A percentile compares a stretch with the other conserved stretches of the same genome.
Evolutionary conservation across 2,113 vertebrate species (phyloP).

Genomic region (Emydocephalus ijimae): DNA sequence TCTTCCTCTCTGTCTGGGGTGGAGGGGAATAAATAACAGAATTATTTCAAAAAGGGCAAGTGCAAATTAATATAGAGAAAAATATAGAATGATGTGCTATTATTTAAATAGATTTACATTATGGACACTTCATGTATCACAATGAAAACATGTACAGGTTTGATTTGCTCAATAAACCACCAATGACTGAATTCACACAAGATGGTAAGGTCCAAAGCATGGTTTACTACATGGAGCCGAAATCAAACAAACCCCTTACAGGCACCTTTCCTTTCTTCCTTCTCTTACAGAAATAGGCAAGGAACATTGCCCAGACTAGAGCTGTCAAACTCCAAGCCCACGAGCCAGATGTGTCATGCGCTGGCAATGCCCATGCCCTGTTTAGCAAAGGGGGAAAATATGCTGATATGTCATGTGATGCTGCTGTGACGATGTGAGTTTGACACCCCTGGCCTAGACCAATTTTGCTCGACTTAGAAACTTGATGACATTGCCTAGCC

Average conservation of each 20-base stretch:
- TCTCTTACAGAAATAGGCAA: not conserved
- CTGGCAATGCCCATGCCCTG: too few relatives aligned
- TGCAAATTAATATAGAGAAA: not conserved
- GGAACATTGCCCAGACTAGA: not conserved
- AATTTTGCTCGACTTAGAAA: not conserved
- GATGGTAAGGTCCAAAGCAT: not conserved
- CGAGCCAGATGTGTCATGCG: too few relatives aligned
- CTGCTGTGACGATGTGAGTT: too few relatives aligned
- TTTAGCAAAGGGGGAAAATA: too few relatives aligned
- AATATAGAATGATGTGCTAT: not conserved
- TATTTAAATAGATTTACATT: not conserved
- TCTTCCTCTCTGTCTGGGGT: not conserved
- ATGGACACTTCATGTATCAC: not conserved
- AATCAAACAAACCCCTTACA: not conserved
- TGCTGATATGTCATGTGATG: too few relatives aligned
- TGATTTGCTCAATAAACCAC: not conserved
- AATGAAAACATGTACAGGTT: not conserved
- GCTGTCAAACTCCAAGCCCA: too few relatives aligned
- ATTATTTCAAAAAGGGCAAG: not conserved
- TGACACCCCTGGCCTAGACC: too few relatives aligned
- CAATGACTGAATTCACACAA: not conserved
- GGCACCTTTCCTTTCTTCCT: not conserved
- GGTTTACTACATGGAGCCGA: not conserved
- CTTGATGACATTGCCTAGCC: not conserved
- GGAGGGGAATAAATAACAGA: not conserved